Conservation (phyloP, 2,113 vertebrate genomes). For the Neolamprologus fasciatus region DNA sequence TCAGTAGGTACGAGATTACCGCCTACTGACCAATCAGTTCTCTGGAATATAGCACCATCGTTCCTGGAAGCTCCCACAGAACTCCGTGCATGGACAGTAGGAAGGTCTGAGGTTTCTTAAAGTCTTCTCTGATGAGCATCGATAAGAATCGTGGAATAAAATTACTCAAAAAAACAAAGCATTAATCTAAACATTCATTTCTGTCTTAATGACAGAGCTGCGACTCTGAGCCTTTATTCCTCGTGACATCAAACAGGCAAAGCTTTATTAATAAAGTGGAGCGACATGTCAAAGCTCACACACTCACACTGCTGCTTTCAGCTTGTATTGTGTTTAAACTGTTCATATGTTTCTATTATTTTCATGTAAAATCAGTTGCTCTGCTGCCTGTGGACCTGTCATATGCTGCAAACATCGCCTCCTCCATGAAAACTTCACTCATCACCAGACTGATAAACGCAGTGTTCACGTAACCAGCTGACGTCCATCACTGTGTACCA, state of each 20-base stretch:
- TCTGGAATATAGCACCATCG: not conserved
- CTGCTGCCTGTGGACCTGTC: not conserved
- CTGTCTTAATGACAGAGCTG: not conserved
- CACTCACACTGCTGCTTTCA: not conserved
- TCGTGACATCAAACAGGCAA: not conserved
- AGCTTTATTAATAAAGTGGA: not conserved
- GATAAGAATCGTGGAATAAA: not conserved
- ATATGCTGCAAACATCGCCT: accelerated
- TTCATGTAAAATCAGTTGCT: not conserved
- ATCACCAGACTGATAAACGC: not conserved
- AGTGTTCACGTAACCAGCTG: not conserved
- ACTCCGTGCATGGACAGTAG: not conserved
- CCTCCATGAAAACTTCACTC: not conserved
- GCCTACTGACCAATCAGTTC: not conserved
- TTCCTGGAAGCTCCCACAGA: not conserved
- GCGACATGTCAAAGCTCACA: not conserved
- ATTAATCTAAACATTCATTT: not conserved
- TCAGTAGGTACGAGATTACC: not conserved
- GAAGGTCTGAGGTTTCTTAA: not conserved
- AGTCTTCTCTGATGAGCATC: not conserved
- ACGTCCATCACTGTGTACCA: not conserved
- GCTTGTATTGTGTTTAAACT: not conserved
- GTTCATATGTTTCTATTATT: not conserved
- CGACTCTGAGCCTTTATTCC: not conserved
- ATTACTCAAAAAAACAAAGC: not conserved